Base-by-base conservation (phyloP, 2,113 vertebrate species). In the Hepsetus odoe region DNA sequence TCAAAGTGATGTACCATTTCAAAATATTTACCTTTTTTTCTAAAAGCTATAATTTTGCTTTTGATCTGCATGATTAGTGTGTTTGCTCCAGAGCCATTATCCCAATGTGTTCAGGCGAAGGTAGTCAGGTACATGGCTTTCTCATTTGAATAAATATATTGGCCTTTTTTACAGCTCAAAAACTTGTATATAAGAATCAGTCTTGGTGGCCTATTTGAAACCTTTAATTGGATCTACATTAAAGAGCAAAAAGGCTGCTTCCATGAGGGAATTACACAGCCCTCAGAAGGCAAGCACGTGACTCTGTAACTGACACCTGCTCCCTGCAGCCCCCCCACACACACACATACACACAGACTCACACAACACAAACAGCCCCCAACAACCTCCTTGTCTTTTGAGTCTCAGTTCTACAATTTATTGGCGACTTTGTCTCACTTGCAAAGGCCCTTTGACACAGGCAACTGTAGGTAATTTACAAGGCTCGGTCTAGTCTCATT, bases 381-480 rank as follows among this genome's bases (percentile, higher is more conserved):
- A 61, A 30, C 40, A 64, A 51, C 72, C 59, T 74, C 59, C 26
- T 16, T 62, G 46, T 75, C 32, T 66, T 75, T 75, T 65, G 11
- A 24, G 61, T 75, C 8, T 46, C 30, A 20, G 51, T 64, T 74
- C 26, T 65, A 51, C 73, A 22, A 53, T 75, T 75, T 75, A 75
- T 66, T 65, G 59, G 73, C 8, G 61, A 40, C 73, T 66, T 16
- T 32, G 32, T 55, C 64, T 49, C 44, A 75, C 44, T 74, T 46
- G 72, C 72, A 74, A 61, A 59, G 28, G 70, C 35, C 55, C 55
- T 56, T 42, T 74, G 56, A 62, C 72, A 61, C 55, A 61, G 30
- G 33, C 51, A 67, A 67, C 62, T 38, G 62, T 46, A 74, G 42
- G 55, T 51, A 55, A 58, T 68, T 74, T 80, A 74, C 71, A 74